These are phyloP conservation scores for Clarias batrachus DNA, from an alignment of 2,113 vertebrate genomes.

Conservation along the genomic window DNA sequence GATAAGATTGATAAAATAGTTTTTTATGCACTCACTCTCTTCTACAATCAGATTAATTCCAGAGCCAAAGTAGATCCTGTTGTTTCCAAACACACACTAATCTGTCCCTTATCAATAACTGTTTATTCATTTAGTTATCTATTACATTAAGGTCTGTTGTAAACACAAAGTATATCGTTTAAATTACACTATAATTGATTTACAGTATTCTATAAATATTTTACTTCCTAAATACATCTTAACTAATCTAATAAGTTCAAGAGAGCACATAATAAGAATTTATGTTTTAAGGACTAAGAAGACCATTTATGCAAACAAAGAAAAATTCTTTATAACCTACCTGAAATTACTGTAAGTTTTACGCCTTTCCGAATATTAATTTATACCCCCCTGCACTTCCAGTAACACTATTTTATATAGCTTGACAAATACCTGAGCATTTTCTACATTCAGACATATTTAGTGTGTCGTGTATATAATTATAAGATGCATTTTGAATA, in stretches of 20 bases:
- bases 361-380: constrained; percentile 48
- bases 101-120: constrained; percentile 41
- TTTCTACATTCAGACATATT: background rate
- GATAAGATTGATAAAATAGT: too few relatives aligned
- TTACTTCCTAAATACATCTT: background rate
- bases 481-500: background rate
- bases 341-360: constrained; percentile 44
- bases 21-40: background rate
- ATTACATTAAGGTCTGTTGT: background rate
- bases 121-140: background rate
- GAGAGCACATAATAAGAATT: background rate
- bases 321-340: background rate
- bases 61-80: constrained; percentile 47
- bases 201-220: background rate
- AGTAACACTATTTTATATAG: constrained; percentile 32
- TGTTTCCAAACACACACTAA: constrained; percentile 40
- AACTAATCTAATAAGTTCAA: background rate
- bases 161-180: background rate
- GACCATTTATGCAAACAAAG: background rate
- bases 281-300: background rate
- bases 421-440: constrained; percentile 19
- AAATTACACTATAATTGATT: background rate
- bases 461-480: background rate
- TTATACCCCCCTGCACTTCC: constrained; percentile 16
- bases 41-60: constrained; percentile 29